Evolutionary conservation across 2,888 invertebrate genomes (phyloP).

Genomic region (Selenia dentaria): DNA sequence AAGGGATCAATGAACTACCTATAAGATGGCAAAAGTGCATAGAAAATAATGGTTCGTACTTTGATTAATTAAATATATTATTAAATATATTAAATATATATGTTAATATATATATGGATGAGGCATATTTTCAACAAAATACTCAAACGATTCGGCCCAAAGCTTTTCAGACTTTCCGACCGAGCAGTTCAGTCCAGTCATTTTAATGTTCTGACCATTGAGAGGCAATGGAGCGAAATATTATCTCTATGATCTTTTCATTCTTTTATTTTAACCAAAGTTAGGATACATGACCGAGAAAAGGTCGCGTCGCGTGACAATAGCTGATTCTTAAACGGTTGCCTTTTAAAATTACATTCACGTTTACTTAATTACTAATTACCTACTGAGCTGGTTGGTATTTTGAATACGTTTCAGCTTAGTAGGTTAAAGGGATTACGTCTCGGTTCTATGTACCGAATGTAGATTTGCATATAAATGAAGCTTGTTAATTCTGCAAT

Average conservation of each 20-base stretch:
- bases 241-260: constrained; percentile 18
- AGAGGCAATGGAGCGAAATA: constrained; percentile 17
- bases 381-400: constrained; percentile 34
- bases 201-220: constrained; percentile 21
- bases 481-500: constrained; percentile 41
- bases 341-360: constrained; percentile 7
- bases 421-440: constrained; percentile 41
- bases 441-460: constrained; percentile 36
- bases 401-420: constrained; percentile 42
- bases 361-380: constrained; percentile 31
- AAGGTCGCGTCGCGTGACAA: too few relatives aligned
- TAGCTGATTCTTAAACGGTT: too few relatives aligned
- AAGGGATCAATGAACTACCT: too few relatives aligned
- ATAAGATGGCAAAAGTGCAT: too few relatives aligned
- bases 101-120: constrained; percentile 26
- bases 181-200: constrained; percentile 14
- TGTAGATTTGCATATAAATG: constrained; percentile 51
- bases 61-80: too few relatives aligned
- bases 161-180: constrained; percentile 14
- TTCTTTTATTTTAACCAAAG: constrained; percentile 12
- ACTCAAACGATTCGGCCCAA: constrained; percentile 3
- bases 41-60: too few relatives aligned
- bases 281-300: too few relatives aligned
- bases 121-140: constrained; percentile 30
- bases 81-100: too few relatives aligned